These are phyloP conservation scores for Hypsibius dujardini DNA, from an alignment of 1,140 invertebrate genomes.

Conservation along the genomic window DNA sequence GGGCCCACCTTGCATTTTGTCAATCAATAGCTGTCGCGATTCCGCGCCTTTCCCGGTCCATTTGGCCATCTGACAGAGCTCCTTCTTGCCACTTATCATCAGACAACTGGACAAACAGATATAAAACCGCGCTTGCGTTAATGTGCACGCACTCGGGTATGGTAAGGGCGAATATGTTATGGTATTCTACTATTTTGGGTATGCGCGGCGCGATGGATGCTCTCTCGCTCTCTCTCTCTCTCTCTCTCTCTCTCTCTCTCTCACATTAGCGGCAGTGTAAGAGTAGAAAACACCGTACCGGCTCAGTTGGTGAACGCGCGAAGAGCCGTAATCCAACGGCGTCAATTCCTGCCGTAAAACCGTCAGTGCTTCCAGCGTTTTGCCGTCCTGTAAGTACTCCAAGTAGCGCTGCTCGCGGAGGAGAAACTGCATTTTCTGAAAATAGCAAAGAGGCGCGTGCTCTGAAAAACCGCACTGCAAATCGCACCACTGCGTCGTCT, in stretches of 20 bases:
- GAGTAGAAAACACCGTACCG: too few relatives aligned
- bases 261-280: too few relatives aligned
- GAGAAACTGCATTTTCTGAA: slow-evolving; percentile 90
- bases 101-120: slow-evolving; percentile 60
- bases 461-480: too few relatives aligned
- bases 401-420: slow-evolving; percentile 90
- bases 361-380: slow-evolving; percentile 73
- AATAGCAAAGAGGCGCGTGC: too few relatives aligned
- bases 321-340: slow-evolving; percentile 76
- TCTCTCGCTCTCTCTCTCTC: too few relatives aligned
- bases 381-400: slow-evolving; percentile 76
- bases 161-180: too few relatives aligned
- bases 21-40: slow-evolving; percentile 61
- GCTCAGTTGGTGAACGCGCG: slow-evolving; percentile 71
- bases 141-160: too few relatives aligned
- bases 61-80: slow-evolving; percentile 41
- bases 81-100: slow-evolving; percentile 61
- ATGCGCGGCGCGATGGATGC: too few relatives aligned
- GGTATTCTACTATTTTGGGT: too few relatives aligned
- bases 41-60: slow-evolving; percentile 65
- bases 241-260: too few relatives aligned
- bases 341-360: slow-evolving; percentile 83
- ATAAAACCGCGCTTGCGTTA: slow-evolving; percentile 26
- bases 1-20: slow-evolving; percentile 68
- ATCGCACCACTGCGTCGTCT: too few relatives aligned